These are phyloP conservation scores for Drosophila nebulosa DNA, from an alignment of 1,140 invertebrate genomes.

Conservation along the genomic window DNA sequence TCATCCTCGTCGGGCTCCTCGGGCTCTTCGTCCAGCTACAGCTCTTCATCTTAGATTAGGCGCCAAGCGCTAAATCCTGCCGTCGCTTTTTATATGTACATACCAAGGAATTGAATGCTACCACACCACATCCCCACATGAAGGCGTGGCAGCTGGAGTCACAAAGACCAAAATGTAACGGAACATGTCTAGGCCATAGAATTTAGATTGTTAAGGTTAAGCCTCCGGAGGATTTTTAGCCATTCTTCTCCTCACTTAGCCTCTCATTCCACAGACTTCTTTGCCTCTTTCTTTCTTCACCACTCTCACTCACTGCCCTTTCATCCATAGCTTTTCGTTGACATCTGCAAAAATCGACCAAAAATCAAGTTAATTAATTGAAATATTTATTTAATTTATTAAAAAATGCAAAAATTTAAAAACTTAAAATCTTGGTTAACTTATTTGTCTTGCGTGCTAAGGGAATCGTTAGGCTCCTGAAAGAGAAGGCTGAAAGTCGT, in stretches of 20 bases:
- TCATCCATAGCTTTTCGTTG: conserved; percentile 16
- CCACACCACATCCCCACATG: neutral
- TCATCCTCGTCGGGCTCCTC: conserved; percentile 77
- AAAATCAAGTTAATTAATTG: conserved; percentile 60
- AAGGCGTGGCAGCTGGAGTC: conserved; percentile 41
- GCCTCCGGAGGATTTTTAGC: conserved; percentile 58
- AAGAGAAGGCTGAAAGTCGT: no score
- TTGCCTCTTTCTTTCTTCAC: conserved; percentile 13
- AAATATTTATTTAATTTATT: conserved; percentile 79
- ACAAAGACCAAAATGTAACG: conserved; percentile 74
- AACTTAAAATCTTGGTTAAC: neutral
- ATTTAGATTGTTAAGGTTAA: conserved; percentile 58
- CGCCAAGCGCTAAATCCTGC: conserved; percentile 15
- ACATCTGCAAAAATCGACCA: conserved; percentile 57
- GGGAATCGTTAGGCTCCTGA: neutral
- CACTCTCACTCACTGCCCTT: conserved; percentile 6
- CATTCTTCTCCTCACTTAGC: conserved; percentile 50
- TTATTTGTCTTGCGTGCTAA: neutral
- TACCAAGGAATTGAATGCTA: conserved; percentile 53
- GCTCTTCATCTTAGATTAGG: conserved; percentile 65
- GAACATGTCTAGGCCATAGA: conserved; percentile 70
- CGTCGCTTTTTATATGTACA: conserved; percentile 52
- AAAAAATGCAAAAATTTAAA: conserved; percentile 72
- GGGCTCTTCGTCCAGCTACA: conserved; percentile 60
- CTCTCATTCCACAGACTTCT: conserved; percentile 7